phyloP scores from a whole-genome alignment of 2,888 invertebrate genomes.

The Brenthis hecate region DNA sequence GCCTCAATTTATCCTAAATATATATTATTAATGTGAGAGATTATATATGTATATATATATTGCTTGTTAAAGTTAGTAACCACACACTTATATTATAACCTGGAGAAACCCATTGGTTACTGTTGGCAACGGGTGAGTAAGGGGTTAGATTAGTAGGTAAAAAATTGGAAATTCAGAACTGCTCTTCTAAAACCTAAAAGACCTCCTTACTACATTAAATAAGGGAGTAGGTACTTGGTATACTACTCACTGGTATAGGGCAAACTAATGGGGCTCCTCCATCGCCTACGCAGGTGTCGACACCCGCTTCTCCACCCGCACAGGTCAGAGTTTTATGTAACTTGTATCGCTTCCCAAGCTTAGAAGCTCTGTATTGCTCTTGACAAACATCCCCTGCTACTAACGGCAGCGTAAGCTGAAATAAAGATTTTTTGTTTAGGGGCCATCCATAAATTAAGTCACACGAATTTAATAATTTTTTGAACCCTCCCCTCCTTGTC shows the following conservation, averaged over 20 bases:
- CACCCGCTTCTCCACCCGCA: conserved; percentile 87
- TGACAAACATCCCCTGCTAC: conserved; percentile 77
- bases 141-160: no score
- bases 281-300: conserved; percentile 88
- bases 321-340: conserved; percentile 88
- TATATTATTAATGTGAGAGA: neutral
- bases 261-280: conserved; percentile 91
- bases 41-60: neutral
- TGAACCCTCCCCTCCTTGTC: no score
- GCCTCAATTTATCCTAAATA: conserved; percentile 12
- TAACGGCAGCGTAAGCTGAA: conserved; percentile 85
- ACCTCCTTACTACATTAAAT: no score
- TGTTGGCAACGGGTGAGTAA: no score
- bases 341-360: conserved; percentile 85
- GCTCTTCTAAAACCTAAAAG: no score
- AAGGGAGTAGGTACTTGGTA: neutral
- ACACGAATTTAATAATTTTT: no score
- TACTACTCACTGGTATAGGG: conserved; percentile 56
- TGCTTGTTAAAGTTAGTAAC: no score
- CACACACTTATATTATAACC: no score
- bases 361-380: conserved; percentile 80
- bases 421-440: neutral
- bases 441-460: no score
- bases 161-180: no score
- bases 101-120: no score